Evolutionary conservation across 1,140 invertebrate genomes (phyloP), one percentile per base, ranked within the genome.

Genomic region (Probaryconus sp.): DNA sequence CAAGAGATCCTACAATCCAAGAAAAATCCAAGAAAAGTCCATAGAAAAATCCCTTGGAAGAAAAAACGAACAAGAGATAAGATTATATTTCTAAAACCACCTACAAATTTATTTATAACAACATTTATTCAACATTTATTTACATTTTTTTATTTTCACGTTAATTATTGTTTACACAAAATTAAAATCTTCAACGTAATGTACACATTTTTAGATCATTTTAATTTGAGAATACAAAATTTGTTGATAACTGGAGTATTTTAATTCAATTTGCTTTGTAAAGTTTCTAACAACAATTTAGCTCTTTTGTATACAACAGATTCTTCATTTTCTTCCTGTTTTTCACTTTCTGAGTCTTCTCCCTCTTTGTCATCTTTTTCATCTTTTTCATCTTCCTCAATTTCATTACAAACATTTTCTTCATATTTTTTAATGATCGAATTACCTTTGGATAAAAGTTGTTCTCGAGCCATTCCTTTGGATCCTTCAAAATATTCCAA

Each of bases 401-500:
- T n/a, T n/a, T n/a, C n/a, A n/a, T n/a, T n/a, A n/a, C n/a, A n/a
- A n/a, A n/a, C n/a, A n/a, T n/a, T n/a, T n/a, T n/a, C n/a, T n/a
- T n/a, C n/a, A n/a, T n/a, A n/a, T n/a, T n/a, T n/a, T n/a, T 91
- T 90, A 28, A 94, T 91, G 30, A 91, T 83, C 65, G 90, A 90
- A 69, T 92, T 87, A 1, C 91, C 92, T 78, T 92, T 90, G 45
- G 90, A 88, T 18, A 90, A 77, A 2, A 93, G 78, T 56, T 88
- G 84, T 47, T 91, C 86, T 48, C 91, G 89, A 0, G 91, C 91
- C 55, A 90, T 89, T 1, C 93, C 93, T 82, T 91, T 89, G 0
- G 90, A 89, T 2, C 89, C 89, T 70, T 90, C 89, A 79, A 94
- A 91, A 79, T 94, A 94, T 78, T 93, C 91, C 13, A 94, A 71